Evolutionary conservation across 2,797 vertebrate genomes (phyloP).

Genomic region (Urosaurus nigricauda): DNA sequence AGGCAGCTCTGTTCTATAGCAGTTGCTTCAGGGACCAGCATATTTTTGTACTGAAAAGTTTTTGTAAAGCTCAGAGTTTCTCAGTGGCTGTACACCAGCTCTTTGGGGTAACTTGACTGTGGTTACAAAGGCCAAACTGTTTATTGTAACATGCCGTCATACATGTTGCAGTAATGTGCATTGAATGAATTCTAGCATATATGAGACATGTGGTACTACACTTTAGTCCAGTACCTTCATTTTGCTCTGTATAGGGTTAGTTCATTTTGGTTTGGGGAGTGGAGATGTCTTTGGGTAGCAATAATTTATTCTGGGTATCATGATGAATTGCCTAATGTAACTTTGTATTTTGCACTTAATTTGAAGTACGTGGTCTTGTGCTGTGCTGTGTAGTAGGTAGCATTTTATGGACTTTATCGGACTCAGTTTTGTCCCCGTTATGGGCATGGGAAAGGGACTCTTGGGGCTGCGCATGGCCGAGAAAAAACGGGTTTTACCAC

Average conservation of each 20-base stretch:
- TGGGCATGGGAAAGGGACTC: too few relatives aligned
- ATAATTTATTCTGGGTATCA: slow-evolving; percentile 57
- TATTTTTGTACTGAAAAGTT: slow-evolving; percentile 34
- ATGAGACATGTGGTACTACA: slow-evolving; percentile 12
- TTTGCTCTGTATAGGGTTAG: slow-evolving; percentile 12
- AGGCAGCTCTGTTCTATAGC: slow-evolving; percentile 58
- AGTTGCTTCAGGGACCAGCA: slow-evolving; percentile 42
- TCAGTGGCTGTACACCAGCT: background rate
- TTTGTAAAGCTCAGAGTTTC: slow-evolving; percentile 23
- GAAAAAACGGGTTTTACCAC: too few relatives aligned
- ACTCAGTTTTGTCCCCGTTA: too few relatives aligned
- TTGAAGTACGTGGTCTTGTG: background rate
- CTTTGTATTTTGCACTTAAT: background rate
- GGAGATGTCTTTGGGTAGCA: slow-evolving; percentile 58
- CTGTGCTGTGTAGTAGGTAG: background rate
- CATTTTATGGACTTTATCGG: too few relatives aligned
- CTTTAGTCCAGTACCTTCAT: slow-evolving; percentile 28
- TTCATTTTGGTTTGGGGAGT: slow-evolving; percentile 39
- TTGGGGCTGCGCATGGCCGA: too few relatives aligned
- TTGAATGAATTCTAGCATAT: background rate
- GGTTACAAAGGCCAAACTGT: slow-evolving; percentile 29
- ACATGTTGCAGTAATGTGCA: slow-evolving; percentile 15
- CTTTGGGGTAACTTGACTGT: background rate
- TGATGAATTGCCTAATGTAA: slow-evolving; percentile 40
- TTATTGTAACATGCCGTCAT: background rate